These are phyloP conservation scores for Drosophila sturtevanti DNA, from an alignment of 1,140 invertebrate genomes.

Conservation along the genomic window DNA sequence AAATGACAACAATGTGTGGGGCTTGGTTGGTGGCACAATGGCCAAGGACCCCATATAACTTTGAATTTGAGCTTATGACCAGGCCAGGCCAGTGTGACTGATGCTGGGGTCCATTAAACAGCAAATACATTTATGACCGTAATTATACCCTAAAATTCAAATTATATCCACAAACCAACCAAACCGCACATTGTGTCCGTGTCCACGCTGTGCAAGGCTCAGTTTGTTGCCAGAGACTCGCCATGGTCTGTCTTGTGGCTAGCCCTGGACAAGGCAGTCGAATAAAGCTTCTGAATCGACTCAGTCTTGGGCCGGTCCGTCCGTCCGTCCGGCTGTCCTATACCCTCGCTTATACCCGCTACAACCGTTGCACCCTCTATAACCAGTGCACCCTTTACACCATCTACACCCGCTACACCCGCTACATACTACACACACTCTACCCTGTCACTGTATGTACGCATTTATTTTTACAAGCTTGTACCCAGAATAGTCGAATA, in stretches of 20 bases:
- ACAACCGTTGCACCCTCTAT: too few relatives aligned
- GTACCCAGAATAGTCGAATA: conserved; percentile 75
- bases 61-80: neutral
- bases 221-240: conserved; percentile 39
- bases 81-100: conserved; percentile 18
- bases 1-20: conserved; percentile 48
- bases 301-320: conserved; percentile 13
- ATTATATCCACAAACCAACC: conserved; percentile 80
- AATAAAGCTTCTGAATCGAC: conserved; percentile 42
- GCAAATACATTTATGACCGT: conserved; percentile 81
- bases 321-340: too few relatives aligned
- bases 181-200: conserved; percentile 67
- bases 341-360: too few relatives aligned
- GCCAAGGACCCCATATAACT: conserved; percentile 16
- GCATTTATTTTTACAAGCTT: conserved; percentile 73
- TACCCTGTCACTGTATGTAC: conserved; percentile 29
- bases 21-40: conserved; percentile 35
- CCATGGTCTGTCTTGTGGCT: conserved; percentile 58
- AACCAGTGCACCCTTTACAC: too few relatives aligned
- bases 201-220: conserved; percentile 48
- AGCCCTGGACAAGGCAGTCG: conserved; percentile 46
- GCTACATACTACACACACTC: conserved; percentile 18
- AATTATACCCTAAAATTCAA: conserved; percentile 82
- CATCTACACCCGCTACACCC: too few relatives aligned
- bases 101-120: conserved; percentile 61